Conservation (phyloP, 2,888 invertebrate species). For the Schizaphis graminum region DNA sequence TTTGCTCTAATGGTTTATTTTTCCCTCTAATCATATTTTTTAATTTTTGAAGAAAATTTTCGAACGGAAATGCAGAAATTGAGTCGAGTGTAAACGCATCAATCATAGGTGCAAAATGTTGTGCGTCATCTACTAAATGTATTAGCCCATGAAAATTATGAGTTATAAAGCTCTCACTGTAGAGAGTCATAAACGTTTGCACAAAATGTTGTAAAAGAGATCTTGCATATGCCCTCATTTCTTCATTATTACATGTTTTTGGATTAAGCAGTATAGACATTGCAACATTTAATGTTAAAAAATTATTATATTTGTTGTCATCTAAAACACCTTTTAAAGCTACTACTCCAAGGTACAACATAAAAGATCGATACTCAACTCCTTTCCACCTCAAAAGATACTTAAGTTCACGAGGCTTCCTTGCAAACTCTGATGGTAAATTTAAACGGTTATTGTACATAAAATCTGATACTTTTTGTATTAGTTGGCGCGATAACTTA, state of each 20-base stretch:
- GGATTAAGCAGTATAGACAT: slow-evolving; percentile 35
- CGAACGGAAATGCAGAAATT: slow-evolving; percentile 55
- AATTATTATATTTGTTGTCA: slow-evolving; percentile 38
- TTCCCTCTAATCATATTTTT: slow-evolving; percentile 21
- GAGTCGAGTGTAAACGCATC: slow-evolving; percentile 13
- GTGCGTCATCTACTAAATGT: slow-evolving; percentile 20
- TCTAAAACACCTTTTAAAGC: slow-evolving; percentile 45
- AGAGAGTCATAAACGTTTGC: neutral
- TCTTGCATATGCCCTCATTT: slow-evolving; percentile 33
- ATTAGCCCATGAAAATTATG: slow-evolving; percentile 46
- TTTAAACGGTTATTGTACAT: neutral
- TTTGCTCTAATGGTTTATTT: slow-evolving; percentile 24
- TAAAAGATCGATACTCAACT: slow-evolving; percentile 38
- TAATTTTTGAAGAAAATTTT: slow-evolving; percentile 38
- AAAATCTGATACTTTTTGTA: slow-evolving; percentile 20
- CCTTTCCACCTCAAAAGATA: slow-evolving; percentile 30
- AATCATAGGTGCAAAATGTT: slow-evolving; percentile 21
- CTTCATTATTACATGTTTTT: neutral
- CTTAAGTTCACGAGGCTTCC: slow-evolving; percentile 36
- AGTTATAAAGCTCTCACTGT: slow-evolving; percentile 17
- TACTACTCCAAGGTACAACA: slow-evolving; percentile 36
- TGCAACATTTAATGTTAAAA: slow-evolving; percentile 31
- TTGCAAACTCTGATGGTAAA: slow-evolving; percentile 39
- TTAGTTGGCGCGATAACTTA: neutral
- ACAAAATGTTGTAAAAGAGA: slow-evolving; percentile 37